Conservation (phyloP, 92 coral and sea anemone genomes). For the Bergia sp. region DNA sequence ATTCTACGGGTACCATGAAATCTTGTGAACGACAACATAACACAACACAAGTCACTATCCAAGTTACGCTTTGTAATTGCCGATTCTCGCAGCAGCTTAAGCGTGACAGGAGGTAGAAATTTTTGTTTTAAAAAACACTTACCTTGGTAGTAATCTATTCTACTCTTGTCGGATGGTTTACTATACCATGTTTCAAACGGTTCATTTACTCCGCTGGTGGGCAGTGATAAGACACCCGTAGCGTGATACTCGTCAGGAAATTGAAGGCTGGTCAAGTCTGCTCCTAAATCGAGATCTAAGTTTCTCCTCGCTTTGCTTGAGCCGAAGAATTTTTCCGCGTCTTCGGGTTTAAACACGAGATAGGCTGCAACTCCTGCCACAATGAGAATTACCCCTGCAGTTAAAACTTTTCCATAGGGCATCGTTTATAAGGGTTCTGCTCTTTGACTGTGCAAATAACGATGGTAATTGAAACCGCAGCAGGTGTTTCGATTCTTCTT, state of each 20-base stretch:
- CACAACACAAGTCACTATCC: not conserved
- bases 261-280: conserved; percentile 65
- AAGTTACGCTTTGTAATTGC: not conserved
- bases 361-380: conserved; percentile 66
- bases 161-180: conserved; percentile 67
- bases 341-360: conserved; percentile 61
- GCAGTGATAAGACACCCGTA: conserved; percentile 88
- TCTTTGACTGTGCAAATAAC: not conserved
- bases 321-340: conserved; percentile 44
- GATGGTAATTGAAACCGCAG: not conserved
- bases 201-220: conserved; percentile 84
- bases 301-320: conserved; percentile 53
- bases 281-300: conserved; percentile 64
- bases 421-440: conserved; percentile 28
- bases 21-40: not conserved
- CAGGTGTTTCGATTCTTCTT: conserved; percentile 26
- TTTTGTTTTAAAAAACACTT: conserved; percentile 10
- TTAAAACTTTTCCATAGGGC: conserved; percentile 63
- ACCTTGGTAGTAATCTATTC: conserved; percentile 96
- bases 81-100: not conserved
- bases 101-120: not conserved
- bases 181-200: conserved; percentile 97
- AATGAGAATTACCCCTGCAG: conserved; percentile 57
- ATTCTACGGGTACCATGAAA: not conserved
- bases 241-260: conserved; percentile 93